phyloP scores from a whole-genome alignment of 2,797 vertebrate genomes.

The Amblyopsis hoosieri region DNA sequence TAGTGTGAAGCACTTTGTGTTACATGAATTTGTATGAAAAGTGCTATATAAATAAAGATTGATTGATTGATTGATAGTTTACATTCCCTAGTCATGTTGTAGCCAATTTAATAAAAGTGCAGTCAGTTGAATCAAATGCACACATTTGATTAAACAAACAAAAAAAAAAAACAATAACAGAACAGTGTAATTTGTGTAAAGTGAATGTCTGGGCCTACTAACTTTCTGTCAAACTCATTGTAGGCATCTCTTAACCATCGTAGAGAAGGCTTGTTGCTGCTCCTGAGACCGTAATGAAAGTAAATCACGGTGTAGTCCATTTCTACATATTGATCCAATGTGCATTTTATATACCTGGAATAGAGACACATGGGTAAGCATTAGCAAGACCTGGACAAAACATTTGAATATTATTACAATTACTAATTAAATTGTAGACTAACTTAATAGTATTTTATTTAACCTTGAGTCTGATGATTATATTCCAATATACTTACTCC shows the following conservation, averaged over 20 bases:
- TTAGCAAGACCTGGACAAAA: too few relatives aligned
- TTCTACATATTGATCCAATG: conserved; percentile 86
- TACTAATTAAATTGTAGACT: too few relatives aligned
- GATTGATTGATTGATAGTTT: too few relatives aligned
- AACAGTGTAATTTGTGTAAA: not conserved
- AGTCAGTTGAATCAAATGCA: not conserved
- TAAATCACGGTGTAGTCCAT: conserved; percentile 86
- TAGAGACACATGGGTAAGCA: not conserved
- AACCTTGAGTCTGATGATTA: not conserved
- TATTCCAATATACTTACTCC: conserved; percentile 75
- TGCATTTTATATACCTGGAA: conserved; percentile 84
- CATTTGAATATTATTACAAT: too few relatives aligned
- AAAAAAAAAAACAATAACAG: not conserved
- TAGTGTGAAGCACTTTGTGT: too few relatives aligned
- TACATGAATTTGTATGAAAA: too few relatives aligned
- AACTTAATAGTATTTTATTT: too few relatives aligned
- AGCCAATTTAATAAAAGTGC: too few relatives aligned
- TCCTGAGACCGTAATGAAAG: conserved; percentile 85
- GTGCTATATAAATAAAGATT: too few relatives aligned
- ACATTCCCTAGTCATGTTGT: conserved; percentile 1
- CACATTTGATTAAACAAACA: conserved; percentile 2
- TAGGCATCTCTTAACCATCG: conserved; percentile 84
- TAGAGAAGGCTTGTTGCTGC: conserved; percentile 85
- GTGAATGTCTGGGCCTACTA: conserved; percentile 25
- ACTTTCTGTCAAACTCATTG: conserved; percentile 88